Percentiles rank a stretch among this genome's conserved stretches.
Evolutionary conservation across 2,888 invertebrate genomes (phyloP).

Genomic region (Drosophila kuntzei): DNA sequence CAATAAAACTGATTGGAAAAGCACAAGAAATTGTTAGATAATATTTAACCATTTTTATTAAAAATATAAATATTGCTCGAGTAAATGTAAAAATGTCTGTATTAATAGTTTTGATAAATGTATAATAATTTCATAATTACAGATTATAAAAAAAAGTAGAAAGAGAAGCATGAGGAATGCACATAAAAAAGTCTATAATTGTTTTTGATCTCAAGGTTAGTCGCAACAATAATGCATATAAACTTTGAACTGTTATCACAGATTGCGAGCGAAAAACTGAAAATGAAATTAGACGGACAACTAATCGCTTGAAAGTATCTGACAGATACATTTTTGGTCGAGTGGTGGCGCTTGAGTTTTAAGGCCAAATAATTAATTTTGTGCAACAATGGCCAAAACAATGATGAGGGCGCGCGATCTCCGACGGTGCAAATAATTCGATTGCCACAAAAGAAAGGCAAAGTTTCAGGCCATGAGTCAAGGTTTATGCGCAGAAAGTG

Average conservation of each 20-base stretch:
- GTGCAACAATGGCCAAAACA: slow-evolving; percentile 59
- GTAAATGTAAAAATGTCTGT: no score
- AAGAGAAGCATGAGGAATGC: neutral
- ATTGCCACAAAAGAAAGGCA: slow-evolving; percentile 19
- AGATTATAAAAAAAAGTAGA: neutral
- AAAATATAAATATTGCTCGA: no score
- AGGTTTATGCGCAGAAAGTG: slow-evolving; percentile 33
- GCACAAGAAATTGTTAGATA: no score
- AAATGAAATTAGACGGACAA: slow-evolving; percentile 59
- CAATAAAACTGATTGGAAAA: no score
- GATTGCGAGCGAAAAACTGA: slow-evolving; percentile 33
- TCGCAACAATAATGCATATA: neutral
- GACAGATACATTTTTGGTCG: slow-evolving; percentile 39
- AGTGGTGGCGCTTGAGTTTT: slow-evolving; percentile 42
- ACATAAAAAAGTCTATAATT: neutral
- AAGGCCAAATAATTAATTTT: slow-evolving; percentile 72
- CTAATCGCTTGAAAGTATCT: slow-evolving; percentile 69
- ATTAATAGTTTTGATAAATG: neutral
- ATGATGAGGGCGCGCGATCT: slow-evolving; percentile 56
- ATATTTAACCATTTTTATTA: no score
- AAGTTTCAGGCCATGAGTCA: slow-evolving; percentile 31
- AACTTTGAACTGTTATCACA: slow-evolving; percentile 54
- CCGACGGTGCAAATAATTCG: slow-evolving; percentile 48
- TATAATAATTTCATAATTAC: neutral
- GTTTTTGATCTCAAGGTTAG: slow-evolving; percentile 10